Conservation (phyloP, 2,113 vertebrate species). For the Oreochromis aureus region DNA sequence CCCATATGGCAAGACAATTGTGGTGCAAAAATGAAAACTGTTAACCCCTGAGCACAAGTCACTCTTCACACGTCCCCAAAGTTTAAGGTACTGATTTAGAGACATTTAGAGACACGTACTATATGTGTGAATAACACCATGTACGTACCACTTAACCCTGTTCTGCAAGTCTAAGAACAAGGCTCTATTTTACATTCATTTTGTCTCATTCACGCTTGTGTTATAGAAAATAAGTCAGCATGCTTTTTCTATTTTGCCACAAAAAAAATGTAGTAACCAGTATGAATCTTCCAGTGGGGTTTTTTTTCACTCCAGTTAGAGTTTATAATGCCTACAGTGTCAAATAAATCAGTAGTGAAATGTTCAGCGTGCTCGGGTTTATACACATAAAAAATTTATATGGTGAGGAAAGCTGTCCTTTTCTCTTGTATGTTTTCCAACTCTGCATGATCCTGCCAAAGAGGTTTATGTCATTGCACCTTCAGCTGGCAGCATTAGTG, state of each 20-base stretch:
- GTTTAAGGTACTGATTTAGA: not conserved
- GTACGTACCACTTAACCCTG: not conserved
- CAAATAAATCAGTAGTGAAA: conserved; percentile 1
- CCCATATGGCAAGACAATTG: not conserved
- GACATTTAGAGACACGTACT: not conserved
- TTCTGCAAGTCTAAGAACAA: not conserved
- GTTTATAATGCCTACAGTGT: not conserved
- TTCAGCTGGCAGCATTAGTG: conserved; percentile 29
- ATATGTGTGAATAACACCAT: not conserved
- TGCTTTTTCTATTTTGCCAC: not conserved
- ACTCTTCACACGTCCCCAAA: not conserved
- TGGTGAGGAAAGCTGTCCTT: not conserved
- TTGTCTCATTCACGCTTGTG: conserved; percentile 11
- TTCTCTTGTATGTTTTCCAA: not conserved
- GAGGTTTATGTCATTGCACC: not conserved
- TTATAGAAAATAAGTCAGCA: not conserved
- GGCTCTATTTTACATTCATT: conserved; percentile 38
- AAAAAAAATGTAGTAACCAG: not conserved
- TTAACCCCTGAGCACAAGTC: conserved; percentile 13
- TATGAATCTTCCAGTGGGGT: not conserved
- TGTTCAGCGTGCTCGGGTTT: not conserved
- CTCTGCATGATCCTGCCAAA: not conserved
- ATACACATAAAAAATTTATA: not conserved
- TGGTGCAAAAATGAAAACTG: not conserved
- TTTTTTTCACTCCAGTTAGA: not conserved